Conservation (phyloP, 2,888 invertebrate species). For the Incurvaria masculella region DNA sequence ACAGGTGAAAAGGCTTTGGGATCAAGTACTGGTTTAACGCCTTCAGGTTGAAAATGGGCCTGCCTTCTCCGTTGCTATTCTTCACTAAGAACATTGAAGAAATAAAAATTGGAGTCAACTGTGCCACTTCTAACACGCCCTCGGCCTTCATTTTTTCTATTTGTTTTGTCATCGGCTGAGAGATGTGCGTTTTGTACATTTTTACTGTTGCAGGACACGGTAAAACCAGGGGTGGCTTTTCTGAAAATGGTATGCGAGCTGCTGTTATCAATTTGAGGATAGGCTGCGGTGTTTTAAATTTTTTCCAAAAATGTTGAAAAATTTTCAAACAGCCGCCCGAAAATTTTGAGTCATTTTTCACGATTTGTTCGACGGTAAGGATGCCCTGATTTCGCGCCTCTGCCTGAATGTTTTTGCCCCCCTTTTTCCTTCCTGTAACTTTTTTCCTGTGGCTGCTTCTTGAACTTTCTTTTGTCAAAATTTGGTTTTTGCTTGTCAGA, state of each 20-base stretch:
- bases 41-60: conserved; percentile 19
- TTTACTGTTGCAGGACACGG: conserved; percentile 1
- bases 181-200: conserved; percentile 4
- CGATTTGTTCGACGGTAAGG: no score
- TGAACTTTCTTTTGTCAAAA: no score
- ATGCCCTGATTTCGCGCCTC: no score
- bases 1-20: conserved; percentile 8
- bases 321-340: no score
- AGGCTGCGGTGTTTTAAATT: conserved; percentile 8
- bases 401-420: no score
- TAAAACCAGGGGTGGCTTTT: conserved; percentile 12
- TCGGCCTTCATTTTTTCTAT: conserved; percentile 14
- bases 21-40: conserved; percentile 9
- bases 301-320: conserved; percentile 13
- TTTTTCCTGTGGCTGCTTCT: no score
- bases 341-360: no score
- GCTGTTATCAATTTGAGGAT: conserved; percentile 12
- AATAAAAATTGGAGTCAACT: conserved; percentile 16
- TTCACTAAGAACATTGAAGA: conserved; percentile 19
- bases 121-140: conserved; percentile 9
- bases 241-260: conserved; percentile 15
- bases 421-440: no score
- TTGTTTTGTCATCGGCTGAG: conserved; percentile 9
- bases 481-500: no score
- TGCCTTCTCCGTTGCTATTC: conserved; percentile 15